Conservation (phyloP, 2,113 vertebrate genomes). For the Thomomys bottae region DNA sequence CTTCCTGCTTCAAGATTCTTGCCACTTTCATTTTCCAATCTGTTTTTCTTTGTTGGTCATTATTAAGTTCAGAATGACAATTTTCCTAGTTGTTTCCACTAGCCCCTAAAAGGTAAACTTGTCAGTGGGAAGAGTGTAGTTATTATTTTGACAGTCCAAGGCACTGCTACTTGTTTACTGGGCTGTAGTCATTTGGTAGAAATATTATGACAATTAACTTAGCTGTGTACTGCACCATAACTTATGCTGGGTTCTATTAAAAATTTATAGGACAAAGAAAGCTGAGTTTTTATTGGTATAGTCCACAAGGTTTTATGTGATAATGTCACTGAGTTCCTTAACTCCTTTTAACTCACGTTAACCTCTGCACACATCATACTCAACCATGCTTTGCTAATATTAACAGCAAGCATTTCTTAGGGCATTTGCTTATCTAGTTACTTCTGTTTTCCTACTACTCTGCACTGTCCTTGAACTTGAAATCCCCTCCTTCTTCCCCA, state of each 20-base stretch:
- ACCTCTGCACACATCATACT: background rate
- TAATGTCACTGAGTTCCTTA: background rate
- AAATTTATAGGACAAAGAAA: slow-evolving; percentile 6
- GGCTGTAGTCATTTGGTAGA: background rate
- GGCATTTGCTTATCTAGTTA: background rate
- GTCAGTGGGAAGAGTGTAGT: background rate
- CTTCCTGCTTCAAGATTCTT: slow-evolving; percentile 37
- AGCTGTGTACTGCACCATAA: background rate
- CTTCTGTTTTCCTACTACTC: background rate
- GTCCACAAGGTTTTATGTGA: background rate
- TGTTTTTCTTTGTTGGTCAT: slow-evolving; percentile 45
- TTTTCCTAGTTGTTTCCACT: slow-evolving; percentile 38
- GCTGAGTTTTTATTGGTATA: background rate
- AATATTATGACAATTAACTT: slow-evolving; percentile 1
- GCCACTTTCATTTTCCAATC: slow-evolving; percentile 39
- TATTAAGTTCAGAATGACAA: slow-evolving; percentile 40
- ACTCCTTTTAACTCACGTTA: background rate
- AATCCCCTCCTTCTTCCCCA: background rate
- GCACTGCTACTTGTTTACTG: background rate
- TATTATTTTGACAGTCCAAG: background rate
- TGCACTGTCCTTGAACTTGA: background rate
- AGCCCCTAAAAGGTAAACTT: background rate
- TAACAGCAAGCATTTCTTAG: background rate
- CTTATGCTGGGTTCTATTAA: background rate
- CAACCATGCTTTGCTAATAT: background rate